Conservation (phyloP, 2,797 vertebrate genomes). For the Heteromormyrus szaboi region DNA sequence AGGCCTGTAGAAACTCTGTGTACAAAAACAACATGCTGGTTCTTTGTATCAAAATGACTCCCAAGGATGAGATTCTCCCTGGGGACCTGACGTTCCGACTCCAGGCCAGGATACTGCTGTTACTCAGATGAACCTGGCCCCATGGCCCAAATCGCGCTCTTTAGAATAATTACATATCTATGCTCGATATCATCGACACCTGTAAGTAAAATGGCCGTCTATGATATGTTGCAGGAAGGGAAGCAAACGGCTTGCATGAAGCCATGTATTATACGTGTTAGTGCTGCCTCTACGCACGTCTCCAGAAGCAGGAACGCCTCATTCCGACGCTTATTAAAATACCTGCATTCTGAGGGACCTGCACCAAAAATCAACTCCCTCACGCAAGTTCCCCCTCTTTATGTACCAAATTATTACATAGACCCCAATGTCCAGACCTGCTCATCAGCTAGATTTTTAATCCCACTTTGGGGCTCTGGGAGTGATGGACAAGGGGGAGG, state of each 20-base stretch:
- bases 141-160: slow-evolving; percentile 69
- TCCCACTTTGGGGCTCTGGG: slow-evolving; percentile 37
- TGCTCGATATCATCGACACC: slow-evolving; percentile 62
- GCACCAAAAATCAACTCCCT: slow-evolving; percentile 39
- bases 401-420: slow-evolving; percentile 64
- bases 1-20: background rate
- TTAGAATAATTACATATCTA: slow-evolving; percentile 82
- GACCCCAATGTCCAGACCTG: slow-evolving; percentile 19
- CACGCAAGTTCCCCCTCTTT: slow-evolving; percentile 61
- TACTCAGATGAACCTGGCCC: slow-evolving; percentile 51
- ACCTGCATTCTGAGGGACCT: slow-evolving; percentile 60
- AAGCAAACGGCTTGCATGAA: slow-evolving; percentile 61
- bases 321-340: slow-evolving; percentile 78
- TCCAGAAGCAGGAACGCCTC: slow-evolving; percentile 71
- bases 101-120: slow-evolving; percentile 32
- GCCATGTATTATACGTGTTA: slow-evolving; percentile 79
- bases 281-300: slow-evolving; percentile 69
- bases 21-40: background rate
- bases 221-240: slow-evolving; percentile 65
- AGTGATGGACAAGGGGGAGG: slow-evolving; percentile 23
- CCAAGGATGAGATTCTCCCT: background rate
- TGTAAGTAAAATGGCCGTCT: slow-evolving; percentile 46
- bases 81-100: background rate
- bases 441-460: slow-evolving; percentile 33
- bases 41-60: background rate